phyloP scores from a whole-genome alignment of 2,888 invertebrate genomes.

The Luperina testacea region DNA sequence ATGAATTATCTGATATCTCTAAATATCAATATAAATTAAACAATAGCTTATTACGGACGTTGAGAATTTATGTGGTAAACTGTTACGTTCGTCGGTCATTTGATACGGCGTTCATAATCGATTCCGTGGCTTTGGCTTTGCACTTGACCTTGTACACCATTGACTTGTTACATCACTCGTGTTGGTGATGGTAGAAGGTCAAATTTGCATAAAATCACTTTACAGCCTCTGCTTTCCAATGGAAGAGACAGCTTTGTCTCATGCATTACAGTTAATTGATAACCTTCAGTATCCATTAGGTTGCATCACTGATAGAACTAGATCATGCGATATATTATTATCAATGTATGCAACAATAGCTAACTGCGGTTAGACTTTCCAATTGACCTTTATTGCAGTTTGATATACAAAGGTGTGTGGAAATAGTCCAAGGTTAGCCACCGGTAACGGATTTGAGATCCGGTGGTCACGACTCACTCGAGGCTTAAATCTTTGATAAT shows the following conservation, averaged over 20 bases:
- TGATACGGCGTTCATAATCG: conserved; percentile 72
- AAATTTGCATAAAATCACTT: conserved; percentile 42
- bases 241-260: conserved; percentile 3
- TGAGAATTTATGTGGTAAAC: conserved; percentile 58
- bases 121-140: conserved; percentile 71
- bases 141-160: conserved; percentile 79
- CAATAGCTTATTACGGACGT: conserved; percentile 59
- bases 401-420: conserved; percentile 77
- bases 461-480: conserved; percentile 84
- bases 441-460: conserved; percentile 85
- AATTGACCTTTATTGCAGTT: conserved; percentile 84
- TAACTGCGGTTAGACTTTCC: conserved; percentile 60
- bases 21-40: conserved; percentile 61
- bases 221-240: background rate
- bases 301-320: conserved; percentile 64
- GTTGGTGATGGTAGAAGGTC: conserved; percentile 42
- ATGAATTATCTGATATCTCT: conserved; percentile 62
- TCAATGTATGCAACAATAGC: conserved; percentile 67
- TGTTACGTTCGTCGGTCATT: conserved; percentile 65
- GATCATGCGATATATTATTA: conserved; percentile 62
- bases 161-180: conserved; percentile 71
- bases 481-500: conserved; percentile 76
- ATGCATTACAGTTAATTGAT: conserved; percentile 35
- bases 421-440: conserved; percentile 87
- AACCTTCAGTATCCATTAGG: conserved; percentile 65